Evolutionary conservation across 2,113 vertebrate species (phyloP).

Genomic region (Prinia subflava): DNA sequence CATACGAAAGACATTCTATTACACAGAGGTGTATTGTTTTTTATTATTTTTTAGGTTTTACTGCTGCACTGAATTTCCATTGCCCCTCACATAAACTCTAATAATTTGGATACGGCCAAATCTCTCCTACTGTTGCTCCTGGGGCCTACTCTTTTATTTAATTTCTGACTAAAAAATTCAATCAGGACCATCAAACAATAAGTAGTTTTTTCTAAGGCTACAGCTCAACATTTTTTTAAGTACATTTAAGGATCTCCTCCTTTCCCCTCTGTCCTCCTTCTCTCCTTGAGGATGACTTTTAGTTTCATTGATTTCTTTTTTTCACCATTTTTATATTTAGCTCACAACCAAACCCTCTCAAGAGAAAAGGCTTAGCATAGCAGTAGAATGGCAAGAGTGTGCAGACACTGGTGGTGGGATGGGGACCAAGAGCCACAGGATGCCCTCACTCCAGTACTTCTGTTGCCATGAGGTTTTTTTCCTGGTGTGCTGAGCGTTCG

Average conservation of each 20-base stretch:
- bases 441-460: neutral
- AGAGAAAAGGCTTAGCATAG: neutral
- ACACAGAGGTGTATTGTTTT: constrained; percentile 43
- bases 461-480: no score
- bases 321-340: neutral
- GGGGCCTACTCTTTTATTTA: constrained; percentile 13
- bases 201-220: neutral
- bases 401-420: no score
- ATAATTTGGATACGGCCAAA: neutral
- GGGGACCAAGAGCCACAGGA: neutral
- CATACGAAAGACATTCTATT: constrained; percentile 31
- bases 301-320: neutral
- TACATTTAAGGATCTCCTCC: neutral
- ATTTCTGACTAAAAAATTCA: constrained; percentile 14
- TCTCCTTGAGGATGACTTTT: neutral
- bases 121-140: neutral
- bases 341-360: neutral
- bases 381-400: no score
- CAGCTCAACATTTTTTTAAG: neutral
- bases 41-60: constrained; percentile 30
- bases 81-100: constrained; percentile 10
- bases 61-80: constrained; percentile 64
- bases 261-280: neutral
- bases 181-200: neutral
- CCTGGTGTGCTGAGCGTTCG: no score